Percentiles rank a stretch among this genome's conserved stretches.
These are phyloP conservation scores for Morelia viridis DNA, from an alignment of 2,797 vertebrate species.

Conservation along the genomic window DNA sequence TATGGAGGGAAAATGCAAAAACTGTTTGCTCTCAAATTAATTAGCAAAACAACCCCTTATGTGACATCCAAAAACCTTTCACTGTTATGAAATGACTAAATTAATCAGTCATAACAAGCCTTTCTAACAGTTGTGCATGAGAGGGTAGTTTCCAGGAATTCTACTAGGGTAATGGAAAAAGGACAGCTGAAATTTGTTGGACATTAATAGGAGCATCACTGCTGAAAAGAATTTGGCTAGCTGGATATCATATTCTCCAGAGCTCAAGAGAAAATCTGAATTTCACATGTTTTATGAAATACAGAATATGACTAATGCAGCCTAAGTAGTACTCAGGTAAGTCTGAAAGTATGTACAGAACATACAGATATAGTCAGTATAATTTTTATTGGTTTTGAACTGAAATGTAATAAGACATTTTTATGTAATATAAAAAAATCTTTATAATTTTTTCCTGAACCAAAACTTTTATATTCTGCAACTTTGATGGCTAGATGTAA, in stretches of 20 bases:
- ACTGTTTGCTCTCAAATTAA: not conserved
- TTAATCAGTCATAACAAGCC: constrained; percentile 24
- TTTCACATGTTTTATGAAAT: not conserved
- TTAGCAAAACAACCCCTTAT: not conserved
- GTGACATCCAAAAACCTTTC: constrained; percentile 4
- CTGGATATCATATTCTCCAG: not conserved
- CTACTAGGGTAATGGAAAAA: not conserved
- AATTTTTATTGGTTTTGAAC: not conserved
- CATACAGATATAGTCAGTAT: not conserved
- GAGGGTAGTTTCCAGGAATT: not conserved
- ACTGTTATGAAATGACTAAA: constrained; percentile 34
- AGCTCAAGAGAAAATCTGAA: not conserved
- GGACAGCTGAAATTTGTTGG: no score
- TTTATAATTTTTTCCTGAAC: not conserved
- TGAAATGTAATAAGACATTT: not conserved
- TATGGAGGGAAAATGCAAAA: not conserved
- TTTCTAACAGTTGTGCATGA: not conserved
- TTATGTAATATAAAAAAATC: no score
- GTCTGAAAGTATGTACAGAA: not conserved
- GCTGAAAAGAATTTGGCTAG: not conserved
- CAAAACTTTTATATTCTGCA: not conserved
- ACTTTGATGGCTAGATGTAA: not conserved
- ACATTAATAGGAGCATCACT: not conserved
- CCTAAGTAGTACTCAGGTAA: not conserved
- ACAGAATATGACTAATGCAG: not conserved